Base-by-base conservation (phyloP, 2,113 vertebrate species). In the Eublepharis macularius region DNA sequence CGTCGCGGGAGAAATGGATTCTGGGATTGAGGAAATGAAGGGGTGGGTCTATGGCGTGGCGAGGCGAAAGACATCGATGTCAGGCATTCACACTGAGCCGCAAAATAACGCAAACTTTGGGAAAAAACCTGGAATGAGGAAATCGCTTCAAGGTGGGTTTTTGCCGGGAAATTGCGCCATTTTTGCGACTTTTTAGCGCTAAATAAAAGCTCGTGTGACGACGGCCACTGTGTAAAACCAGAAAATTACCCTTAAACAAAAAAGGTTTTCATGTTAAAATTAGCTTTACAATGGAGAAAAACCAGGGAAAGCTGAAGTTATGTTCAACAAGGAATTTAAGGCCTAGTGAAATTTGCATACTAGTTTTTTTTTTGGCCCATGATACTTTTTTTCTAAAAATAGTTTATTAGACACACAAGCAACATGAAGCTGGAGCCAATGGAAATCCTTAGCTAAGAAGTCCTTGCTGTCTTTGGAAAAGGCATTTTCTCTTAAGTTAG, bases 301-400 rank as follows among this genome's bases (percentile, higher is more conserved):
- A n/a, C 65, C 11, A 14, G 65, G 65, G 32, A 2, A 4, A 68
- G 32, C 26, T 32, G 10, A n/a, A 32, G 32, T 8, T 68, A 11
- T 14, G 81, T 86, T 80, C 70, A 85, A 82, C 54, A 81, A 81
- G 81, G 91, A 91, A 73, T 73, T 72, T 80, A 79, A 81, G 78
- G 45, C 83, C 78, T 79, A 90, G 79, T 43, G 90, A 81, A 79
- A 86, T 85, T 86, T 86, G 68, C 47, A 88, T 19, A 6, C 0
- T 90, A 49, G 14, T 88, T 82, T 74, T 76, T 86, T 88, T 68
- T 83, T 84, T 73, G 32, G 34, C 87, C 82, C 82, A 8, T 29
- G 32, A 89, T 51, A 84, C 16, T 76, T 47, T 80, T 90, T 45
- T 72, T 57, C 21, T 72, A 72, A 75, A 60, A 92, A 17, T 1